Evolutionary conservation across 2,888 invertebrate species (phyloP), one percentile per base, ranked within the genome.

Genomic region (Frankliniella intonsa): DNA sequence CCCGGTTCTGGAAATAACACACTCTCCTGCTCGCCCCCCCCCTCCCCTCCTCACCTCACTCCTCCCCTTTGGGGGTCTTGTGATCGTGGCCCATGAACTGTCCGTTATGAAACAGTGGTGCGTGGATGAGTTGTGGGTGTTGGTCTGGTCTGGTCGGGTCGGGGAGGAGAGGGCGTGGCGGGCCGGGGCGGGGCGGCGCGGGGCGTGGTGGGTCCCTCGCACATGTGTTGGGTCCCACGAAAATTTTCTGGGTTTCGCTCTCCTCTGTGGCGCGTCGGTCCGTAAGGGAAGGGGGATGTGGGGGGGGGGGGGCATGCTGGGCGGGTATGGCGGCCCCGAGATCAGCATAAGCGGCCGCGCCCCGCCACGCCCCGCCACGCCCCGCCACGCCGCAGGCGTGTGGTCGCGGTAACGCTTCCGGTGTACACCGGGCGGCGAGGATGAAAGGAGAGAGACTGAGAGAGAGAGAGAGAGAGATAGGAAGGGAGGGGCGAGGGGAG

Each of bases 71-170:
- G 38, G 38, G 5, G 38, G 62, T 17, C 62, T 62, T 76, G 69
- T 76, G 69, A 76, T 76, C 69, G 69, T 76, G 69, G 69, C 69
- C 69, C 69, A 76, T 76, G 69, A 76, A 76, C 69, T 76, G 69
- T 76, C 69, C 69, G 69, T 76, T 76, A 76, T 76, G 69, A 76
- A 76, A 76, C 69, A 76, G 22, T 76, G 69, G 69, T 76, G 22
- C 69, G 69, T 76, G 69, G 69, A 76, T 76, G 69, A 76, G 25
- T 76, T 76, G 69, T 76, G 69, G 69, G 69, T 76, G 69, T 76
- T 76, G 25, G 19, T n/a, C n/a, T n/a, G n/a, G n/a, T n/a, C n/a
- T n/a, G n/a, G n/a, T n/a, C n/a, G n/a, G n/a, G n/a, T 38, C 38
- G 38, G 38, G 2, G 38, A 38, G 38, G 38, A 5, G 38, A 38